Base-by-base conservation (phyloP, 2,888 invertebrate genomes). In the Protonemura montana region DNA sequence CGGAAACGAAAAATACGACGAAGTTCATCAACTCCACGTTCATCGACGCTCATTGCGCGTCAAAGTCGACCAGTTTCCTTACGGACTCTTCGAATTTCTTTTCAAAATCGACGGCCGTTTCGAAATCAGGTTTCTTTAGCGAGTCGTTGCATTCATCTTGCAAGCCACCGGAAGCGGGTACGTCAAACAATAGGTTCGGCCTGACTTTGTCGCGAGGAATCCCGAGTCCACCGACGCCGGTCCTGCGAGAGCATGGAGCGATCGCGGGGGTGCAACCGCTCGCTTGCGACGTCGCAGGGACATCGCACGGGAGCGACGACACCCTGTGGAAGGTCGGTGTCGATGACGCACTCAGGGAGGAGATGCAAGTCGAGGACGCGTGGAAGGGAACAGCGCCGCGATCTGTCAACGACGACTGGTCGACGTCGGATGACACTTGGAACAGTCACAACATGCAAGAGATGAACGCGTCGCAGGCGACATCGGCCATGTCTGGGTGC, bases 201-300 rank as follows among this genome's bases (percentile, higher is more conserved):
- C 89, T 93, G 10, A 92, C 92, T 10, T 89, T 92, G 87, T 92
- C 92, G 88, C 92, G 92, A 87, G 93, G 93, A 0, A 93, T 93
- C 82, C 93, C 93, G 0, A 93, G 93, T 89, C 93, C 93, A 0
- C 92, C 93, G 3, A 92, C 92, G 28, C 92, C 93, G n/a, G 28
- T 77, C 13, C 29, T 83, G 26, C 59, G 78, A 5, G 86, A 81
- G 21, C 77, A 83, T 1, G 86, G 85, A 26, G 76, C 85, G 16
- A 35, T 77, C n/a, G 84, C 87, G 3, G 80, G 87, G 6, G n/a
- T n/a, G 42, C 85, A 16, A 3, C 42, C 76, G 25, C 85, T 29
- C 25, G 76, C 5, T 13, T 26, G 16, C 27, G 59, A n/a, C 30
- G 26, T 35, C 2, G 84, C 42, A 16, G 42, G 35, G 41, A n/a